These are phyloP conservation scores for Acleris holmiana DNA, from an alignment of 2,888 invertebrate species.

Conservation along the genomic window DNA sequence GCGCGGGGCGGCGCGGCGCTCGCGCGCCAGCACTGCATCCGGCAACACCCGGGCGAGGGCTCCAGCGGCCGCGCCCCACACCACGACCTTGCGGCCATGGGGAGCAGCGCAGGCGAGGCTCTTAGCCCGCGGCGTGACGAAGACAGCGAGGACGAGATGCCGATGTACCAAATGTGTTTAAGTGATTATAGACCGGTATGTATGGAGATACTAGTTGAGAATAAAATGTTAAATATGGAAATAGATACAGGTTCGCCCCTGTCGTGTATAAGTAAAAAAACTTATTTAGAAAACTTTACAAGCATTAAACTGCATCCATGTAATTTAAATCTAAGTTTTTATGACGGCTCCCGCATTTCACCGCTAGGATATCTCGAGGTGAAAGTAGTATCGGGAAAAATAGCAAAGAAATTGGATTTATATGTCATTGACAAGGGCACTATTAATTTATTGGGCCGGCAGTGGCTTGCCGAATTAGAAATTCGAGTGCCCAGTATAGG, in stretches of 20 bases:
- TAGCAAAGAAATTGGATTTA: conserved; percentile 16
- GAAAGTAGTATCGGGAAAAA: no score
- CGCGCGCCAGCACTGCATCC: not conserved
- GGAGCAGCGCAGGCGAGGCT: not conserved
- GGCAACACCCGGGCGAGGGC: not conserved
- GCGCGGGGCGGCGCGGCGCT: no score
- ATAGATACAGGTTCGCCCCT: conserved; percentile 8
- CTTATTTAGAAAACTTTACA: conserved; percentile 3
- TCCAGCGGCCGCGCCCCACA: not conserved
- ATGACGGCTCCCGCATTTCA: conserved; percentile 27
- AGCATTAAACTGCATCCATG: conserved; percentile 13
- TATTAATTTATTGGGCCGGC: conserved; percentile 33
- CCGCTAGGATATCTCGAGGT: no score
- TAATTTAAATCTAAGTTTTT: conserved; percentile 32
- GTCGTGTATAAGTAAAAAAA: not conserved
- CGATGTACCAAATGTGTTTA: no score
- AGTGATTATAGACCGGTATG: no score
- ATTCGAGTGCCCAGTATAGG: not conserved
- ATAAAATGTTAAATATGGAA: conserved; percentile 10
- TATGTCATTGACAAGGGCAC: conserved; percentile 35
- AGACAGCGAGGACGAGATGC: no score
- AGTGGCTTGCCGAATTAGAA: conserved; percentile 34
- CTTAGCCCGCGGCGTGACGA: not conserved
- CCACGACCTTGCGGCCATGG: not conserved
- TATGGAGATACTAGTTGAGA: no score